A percentile compares a stretch with the other conserved stretches of the same genome.
Evolutionary conservation across 2,888 invertebrate genomes (phyloP).

Genomic region (Cylindroiulus punctatus): DNA sequence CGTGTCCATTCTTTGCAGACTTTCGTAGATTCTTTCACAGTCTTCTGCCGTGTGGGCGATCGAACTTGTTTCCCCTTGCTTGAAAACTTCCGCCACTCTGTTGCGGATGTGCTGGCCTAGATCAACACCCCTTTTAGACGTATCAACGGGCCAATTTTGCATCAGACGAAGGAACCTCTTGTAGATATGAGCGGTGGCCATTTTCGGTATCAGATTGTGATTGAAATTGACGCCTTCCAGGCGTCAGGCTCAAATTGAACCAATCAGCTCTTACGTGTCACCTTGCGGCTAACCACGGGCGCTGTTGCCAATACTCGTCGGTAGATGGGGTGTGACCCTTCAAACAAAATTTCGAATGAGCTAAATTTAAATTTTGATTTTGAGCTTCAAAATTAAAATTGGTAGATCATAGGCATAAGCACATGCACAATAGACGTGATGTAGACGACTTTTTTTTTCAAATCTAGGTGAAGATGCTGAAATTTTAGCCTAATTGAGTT

Average conservation of each 20-base stretch:
- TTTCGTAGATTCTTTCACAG: constrained; percentile 43
- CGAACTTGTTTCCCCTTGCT: constrained; percentile 40
- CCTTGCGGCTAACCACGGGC: no score
- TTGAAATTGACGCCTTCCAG: not conserved
- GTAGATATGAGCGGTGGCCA: constrained; percentile 17
- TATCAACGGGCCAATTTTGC: constrained; percentile 49
- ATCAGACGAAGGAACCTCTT: constrained; percentile 47
- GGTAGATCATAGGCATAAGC: no score
- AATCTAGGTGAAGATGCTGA: no score
- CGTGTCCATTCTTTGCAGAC: not conserved
- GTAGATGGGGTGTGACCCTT: no score
- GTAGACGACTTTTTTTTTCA: no score
- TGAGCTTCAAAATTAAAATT: no score
- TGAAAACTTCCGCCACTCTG: constrained; percentile 40
- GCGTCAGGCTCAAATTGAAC: not conserved
- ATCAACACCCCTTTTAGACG: constrained; percentile 46
- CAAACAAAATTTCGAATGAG: no score
- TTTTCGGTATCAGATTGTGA: not conserved
- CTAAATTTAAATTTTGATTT: no score
- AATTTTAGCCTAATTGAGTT: no score
- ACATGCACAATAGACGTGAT: no score
- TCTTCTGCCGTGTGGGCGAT: constrained; percentile 27
- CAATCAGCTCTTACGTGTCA: not conserved
- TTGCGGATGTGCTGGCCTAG: constrained; percentile 49
- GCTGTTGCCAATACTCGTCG: no score